Conservation (phyloP, 2,797 vertebrate species). For the Lemur catta region DNA sequence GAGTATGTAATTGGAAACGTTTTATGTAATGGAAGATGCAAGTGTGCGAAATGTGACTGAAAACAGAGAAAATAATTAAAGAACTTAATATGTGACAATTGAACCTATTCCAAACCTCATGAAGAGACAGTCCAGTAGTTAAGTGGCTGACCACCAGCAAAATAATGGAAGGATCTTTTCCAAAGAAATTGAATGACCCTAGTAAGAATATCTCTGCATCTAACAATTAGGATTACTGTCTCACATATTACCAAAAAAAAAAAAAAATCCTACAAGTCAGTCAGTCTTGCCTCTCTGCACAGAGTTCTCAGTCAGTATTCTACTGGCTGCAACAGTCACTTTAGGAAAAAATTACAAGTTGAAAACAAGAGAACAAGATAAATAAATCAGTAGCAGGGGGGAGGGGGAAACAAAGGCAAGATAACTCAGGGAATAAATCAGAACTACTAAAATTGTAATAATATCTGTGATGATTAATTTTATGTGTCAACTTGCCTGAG, state of each 20-base stretch:
- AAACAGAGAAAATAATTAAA: neutral
- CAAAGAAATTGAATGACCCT: neutral
- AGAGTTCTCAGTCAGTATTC: neutral
- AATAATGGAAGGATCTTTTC: neutral
- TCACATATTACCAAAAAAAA: neutral
- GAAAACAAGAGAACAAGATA: neutral
- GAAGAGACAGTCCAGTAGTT: neutral
- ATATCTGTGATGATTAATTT: neutral
- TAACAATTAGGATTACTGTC: neutral
- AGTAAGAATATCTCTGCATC: neutral
- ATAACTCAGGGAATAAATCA: neutral
- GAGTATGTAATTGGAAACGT: neutral
- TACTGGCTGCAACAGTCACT: neutral
- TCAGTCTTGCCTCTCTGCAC: too few relatives aligned
- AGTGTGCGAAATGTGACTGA: neutral
- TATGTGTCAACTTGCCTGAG: neutral
- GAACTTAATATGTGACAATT: neutral
- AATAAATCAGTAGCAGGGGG: neutral
- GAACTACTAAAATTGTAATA: neutral
- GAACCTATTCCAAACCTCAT: neutral
- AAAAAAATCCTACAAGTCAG: neutral
- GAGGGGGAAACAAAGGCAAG: neutral
- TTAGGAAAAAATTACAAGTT: neutral
- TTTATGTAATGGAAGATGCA: neutral
- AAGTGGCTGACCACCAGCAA: neutral